Conservation (phyloP, 2,113 vertebrate species). For the Rhabdomys dilectus region DNA sequence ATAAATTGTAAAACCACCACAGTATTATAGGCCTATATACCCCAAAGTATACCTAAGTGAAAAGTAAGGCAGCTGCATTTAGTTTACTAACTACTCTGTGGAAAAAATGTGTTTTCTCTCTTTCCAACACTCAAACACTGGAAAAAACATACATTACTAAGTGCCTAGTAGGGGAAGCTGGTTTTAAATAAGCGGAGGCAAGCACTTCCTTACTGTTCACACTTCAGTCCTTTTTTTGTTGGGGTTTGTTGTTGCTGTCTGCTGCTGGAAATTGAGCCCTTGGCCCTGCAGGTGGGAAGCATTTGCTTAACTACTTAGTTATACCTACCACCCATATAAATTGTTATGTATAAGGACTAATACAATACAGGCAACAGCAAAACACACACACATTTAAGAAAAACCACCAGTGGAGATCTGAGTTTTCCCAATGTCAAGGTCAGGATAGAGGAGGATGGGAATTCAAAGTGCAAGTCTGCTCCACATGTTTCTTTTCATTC, state of each 20-base stretch:
- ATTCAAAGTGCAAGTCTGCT: neutral
- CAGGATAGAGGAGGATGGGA: neutral
- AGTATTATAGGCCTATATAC: no score
- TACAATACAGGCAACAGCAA: neutral
- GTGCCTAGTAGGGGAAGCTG: neutral
- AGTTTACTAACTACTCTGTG: neutral
- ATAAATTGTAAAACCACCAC: neutral
- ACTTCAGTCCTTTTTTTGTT: neutral
- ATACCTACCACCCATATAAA: neutral
- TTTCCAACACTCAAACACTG: neutral
- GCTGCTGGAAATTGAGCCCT: neutral
- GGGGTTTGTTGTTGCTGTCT: neutral
- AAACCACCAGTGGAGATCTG: neutral
- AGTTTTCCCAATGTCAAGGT: neutral
- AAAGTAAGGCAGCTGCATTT: neutral
- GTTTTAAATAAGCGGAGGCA: neutral
- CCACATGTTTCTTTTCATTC: neutral
- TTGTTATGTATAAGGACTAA: neutral
- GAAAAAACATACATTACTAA: neutral
- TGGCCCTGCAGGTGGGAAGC: neutral
- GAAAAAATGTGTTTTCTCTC: no score
- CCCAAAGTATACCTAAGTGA: neutral
- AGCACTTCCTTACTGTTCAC: neutral
- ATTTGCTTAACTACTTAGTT: neutral
- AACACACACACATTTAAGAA: no score